phyloP scores from a whole-genome alignment of 2,888 invertebrate genomes.

The Malacosoma neustria region DNA sequence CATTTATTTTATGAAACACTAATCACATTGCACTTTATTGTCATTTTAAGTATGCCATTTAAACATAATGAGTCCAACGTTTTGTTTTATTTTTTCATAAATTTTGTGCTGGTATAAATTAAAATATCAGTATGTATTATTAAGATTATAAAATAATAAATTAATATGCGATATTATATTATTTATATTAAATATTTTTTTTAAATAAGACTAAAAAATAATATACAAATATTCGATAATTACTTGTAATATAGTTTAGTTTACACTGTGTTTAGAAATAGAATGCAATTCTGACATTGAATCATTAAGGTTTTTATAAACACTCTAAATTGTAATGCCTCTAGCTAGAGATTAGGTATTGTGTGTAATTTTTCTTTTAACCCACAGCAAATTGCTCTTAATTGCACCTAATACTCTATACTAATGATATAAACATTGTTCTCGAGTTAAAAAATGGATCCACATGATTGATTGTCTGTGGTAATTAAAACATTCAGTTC shows the following conservation, averaged over 20 bases:
- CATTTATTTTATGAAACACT: slow-evolving; percentile 25
- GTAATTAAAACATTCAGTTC: neutral
- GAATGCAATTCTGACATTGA: neutral
- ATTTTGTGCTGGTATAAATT: too few species aligned
- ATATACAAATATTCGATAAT: too few species aligned
- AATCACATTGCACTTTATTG: slow-evolving; percentile 18
- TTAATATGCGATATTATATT: too few species aligned
- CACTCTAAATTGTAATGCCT: slow-evolving; percentile 17
- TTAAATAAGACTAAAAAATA: too few species aligned
- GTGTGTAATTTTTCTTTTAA: slow-evolving; percentile 1
- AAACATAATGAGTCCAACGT: too few species aligned
- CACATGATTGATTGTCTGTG: neutral
- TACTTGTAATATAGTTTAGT: too few species aligned
- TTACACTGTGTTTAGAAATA: too few species aligned
- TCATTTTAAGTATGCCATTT: too few species aligned
- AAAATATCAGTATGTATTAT: neutral
- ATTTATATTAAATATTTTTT: too few species aligned
- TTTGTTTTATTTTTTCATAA: too few species aligned
- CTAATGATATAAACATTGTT: slow-evolving; percentile 11
- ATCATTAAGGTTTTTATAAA: slow-evolving; percentile 11
- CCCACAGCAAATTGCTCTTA: slow-evolving; percentile 12
- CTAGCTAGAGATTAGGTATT: slow-evolving; percentile 12
- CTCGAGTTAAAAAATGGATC: neutral
- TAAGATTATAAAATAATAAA: neutral
- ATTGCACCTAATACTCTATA: slow-evolving; percentile 18